phyloP scores from a whole-genome alignment of 2,888 invertebrate species.

The Dione juno region DNA sequence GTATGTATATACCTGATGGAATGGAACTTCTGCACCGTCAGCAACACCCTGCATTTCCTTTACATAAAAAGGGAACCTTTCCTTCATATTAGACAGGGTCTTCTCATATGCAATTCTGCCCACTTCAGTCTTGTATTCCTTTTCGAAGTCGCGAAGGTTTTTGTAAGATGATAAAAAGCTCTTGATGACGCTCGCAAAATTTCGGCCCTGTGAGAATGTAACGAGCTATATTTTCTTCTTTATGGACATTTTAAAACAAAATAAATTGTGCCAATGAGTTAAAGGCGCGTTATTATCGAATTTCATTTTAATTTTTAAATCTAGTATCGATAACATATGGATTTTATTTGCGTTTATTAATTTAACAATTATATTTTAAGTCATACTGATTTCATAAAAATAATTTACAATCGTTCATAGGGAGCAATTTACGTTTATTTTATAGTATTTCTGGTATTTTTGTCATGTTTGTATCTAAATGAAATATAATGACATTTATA shows the following conservation, averaged over 20 bases:
- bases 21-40: slow-evolving; percentile 92
- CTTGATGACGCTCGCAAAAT: slow-evolving; percentile 89
- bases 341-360: too few relatives aligned
- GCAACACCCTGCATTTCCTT: slow-evolving; percentile 93
- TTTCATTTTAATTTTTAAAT: too few relatives aligned
- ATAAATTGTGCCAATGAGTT: too few relatives aligned
- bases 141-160: slow-evolving; percentile 87
- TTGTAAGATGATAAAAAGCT: slow-evolving; percentile 85
- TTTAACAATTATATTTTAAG: too few relatives aligned
- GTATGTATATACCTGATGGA: slow-evolving; percentile 86
- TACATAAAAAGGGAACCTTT: slow-evolving; percentile 91
- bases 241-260: background rate
- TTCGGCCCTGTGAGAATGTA: slow-evolving; percentile 86
- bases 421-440: too few relatives aligned
- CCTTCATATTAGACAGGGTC: slow-evolving; percentile 86
- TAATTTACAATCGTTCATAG: too few relatives aligned
- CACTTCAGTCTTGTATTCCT: slow-evolving; percentile 87
- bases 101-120: slow-evolving; percentile 89
- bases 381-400: too few relatives aligned
- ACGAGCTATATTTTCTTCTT: background rate
- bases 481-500: too few relatives aligned
- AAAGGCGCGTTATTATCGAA: too few relatives aligned
- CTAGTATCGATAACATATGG: too few relatives aligned
- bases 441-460: too few relatives aligned
- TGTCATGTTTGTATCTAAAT: too few relatives aligned